phyloP scores from a whole-genome alignment of 1,140 invertebrate species.

The Chrysopa pallens region DNA sequence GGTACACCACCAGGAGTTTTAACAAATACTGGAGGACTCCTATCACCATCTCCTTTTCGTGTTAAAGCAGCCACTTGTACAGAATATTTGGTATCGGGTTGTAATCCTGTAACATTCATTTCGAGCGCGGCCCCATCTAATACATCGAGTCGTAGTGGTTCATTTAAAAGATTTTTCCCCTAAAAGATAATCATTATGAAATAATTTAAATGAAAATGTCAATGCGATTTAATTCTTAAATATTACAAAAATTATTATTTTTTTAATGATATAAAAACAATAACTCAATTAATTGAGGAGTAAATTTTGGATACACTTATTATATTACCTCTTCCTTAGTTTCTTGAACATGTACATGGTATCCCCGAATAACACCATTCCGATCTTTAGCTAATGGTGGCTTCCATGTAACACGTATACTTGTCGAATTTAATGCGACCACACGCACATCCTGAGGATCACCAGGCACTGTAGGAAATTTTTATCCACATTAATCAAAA shows the following conservation, averaged over 20 bases:
- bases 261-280: background rate
- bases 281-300: background rate
- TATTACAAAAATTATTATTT: too few species aligned
- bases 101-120: slow-evolving; percentile 69
- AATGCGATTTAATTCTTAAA: background rate
- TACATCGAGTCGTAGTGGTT: slow-evolving; percentile 69
- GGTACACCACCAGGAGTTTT: slow-evolving; percentile 89
- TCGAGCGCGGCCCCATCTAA: slow-evolving; percentile 57
- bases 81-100: slow-evolving; percentile 85
- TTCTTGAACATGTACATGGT: slow-evolving; percentile 91
- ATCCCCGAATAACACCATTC: slow-evolving; percentile 92
- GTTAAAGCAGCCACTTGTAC: slow-evolving; percentile 86
- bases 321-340: slow-evolving; percentile 54
- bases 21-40: slow-evolving; percentile 63
- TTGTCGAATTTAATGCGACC: slow-evolving; percentile 76
- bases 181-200: slow-evolving; percentile 18
- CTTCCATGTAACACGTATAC: slow-evolving; percentile 81
- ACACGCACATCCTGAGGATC: slow-evolving; percentile 83
- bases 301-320: background rate
- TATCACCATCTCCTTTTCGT: slow-evolving; percentile 82
- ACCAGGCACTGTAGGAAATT: slow-evolving; percentile 68
- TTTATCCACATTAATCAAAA: too few species aligned
- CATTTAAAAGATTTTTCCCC: slow-evolving; percentile 63
- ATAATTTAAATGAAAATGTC: background rate
- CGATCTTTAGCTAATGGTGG: slow-evolving; percentile 75